Evolutionary conservation across 2,797 vertebrate species (phyloP), one percentile per base, ranked within the genome.

Genomic region (Chelon auratus): DNA sequence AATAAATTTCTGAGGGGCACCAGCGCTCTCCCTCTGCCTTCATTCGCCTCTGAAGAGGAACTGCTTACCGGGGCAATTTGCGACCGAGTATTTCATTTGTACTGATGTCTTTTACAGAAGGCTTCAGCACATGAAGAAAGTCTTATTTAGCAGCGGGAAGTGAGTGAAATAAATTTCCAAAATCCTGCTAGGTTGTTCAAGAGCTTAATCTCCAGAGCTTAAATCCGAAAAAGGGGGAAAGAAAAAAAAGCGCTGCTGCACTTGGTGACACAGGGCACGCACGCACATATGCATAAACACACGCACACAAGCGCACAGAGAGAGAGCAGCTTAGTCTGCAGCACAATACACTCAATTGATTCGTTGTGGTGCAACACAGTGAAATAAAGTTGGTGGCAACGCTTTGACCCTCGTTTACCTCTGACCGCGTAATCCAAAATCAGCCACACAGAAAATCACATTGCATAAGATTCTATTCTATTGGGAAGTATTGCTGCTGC

Each of bases 391-490:
- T 20, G 48, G 55, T 57, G 58, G 52, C 68, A 59, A 18, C n/a
- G 63, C 42, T 52, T 26, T 42, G 64, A 72, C 77, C 77, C 72
- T 37, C 20, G 1, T 33, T 72, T 68, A 78, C 73, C 78, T 82
- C 65, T 76, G 65, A 83, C 72, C 78, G 56, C 47, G 70, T 77
- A 80, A 86, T 82, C 63, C 18, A 0, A 56, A 81, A 82, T 75
- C 63, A 69, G 74, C 55, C 58, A 62, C 26, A 51, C 65, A 69
- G 73, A 81, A 73, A 81, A 84, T 82, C 20, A 67, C 58, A 48
- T 80, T 90, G 58, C 74, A 57, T 86, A 87, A 90, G 20, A 22
- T 37, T 15, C 56, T 80, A 77, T 80, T 57, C 64, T 68, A 18
- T 82, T 56, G 26, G 62, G 69, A 65, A 76, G 50, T 20, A 56